Conservation (phyloP, 2,888 invertebrate genomes). For the Tridacna gigas region DNA sequence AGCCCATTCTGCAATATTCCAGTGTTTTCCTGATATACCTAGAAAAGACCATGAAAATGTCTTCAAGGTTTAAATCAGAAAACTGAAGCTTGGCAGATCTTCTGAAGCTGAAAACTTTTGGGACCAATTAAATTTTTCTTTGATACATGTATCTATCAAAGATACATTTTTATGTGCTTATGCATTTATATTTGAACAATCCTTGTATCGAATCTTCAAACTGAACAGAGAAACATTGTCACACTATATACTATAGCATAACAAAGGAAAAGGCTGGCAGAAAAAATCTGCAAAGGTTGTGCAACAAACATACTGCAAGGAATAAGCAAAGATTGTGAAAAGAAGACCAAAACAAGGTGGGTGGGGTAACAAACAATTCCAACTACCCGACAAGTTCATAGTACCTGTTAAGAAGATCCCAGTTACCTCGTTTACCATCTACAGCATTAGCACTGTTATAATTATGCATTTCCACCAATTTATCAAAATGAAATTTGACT, state of each 20-base stretch:
- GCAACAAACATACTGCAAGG: background rate
- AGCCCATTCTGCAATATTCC: too few species aligned
- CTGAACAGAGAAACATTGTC: background rate
- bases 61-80: too few species aligned
- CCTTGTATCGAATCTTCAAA: too few species aligned
- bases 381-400: background rate
- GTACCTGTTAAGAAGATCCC: constrained; percentile 66
- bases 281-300: background rate
- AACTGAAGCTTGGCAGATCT: too few species aligned
- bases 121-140: too few species aligned
- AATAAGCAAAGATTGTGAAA: background rate
- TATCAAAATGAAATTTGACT: constrained; percentile 80
- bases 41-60: too few species aligned
- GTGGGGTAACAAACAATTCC: background rate
- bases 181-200: too few species aligned
- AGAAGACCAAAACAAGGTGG: background rate
- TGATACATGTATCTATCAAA: too few species aligned
- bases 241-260: background rate
- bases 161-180: too few species aligned
- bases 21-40: too few species aligned
- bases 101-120: too few species aligned
- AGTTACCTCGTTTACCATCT: constrained; percentile 74
- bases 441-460: constrained; percentile 74
- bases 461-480: constrained; percentile 82
- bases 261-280: background rate